Base-by-base conservation (phyloP, 2,888 invertebrate genomes). In the Nemoura dubitans region DNA sequence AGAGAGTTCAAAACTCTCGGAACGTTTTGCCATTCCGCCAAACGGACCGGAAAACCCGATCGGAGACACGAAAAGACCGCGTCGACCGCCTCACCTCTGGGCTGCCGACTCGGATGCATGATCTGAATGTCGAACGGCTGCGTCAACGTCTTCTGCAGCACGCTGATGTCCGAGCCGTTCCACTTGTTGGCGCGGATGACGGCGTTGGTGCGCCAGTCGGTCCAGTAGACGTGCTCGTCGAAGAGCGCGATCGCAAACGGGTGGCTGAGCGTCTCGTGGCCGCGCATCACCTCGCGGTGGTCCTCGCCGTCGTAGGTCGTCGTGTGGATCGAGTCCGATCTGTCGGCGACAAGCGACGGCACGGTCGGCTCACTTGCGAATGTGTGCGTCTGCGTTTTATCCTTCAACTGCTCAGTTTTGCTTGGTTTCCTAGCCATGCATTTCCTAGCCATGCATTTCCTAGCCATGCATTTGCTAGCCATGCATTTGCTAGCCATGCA, bases 71-170 rank as follows among this genome's bases (percentile, higher is more conserved):
- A 36, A 36, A 36, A 36, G 5, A 6, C 10, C 36, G 10, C 36
- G 5, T 10, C 36, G 5, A 36, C 3, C 5, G 16, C 3, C 81
- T 28, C 28, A 92, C 93, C 92, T 89, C 90, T 91, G 0, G 96
- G 96, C 90, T 97, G 96, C 21, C 96, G 93, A 89, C 95, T 94
- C 0, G 96, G 95, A 91, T 97, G 96, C 89, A 96, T 92, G 78
- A 97, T 95, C 91, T 97, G 96, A 88, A 98, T 94, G 91, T 98
- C 98, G 93, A 98, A 98, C 0, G 98, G 98, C 91, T 98, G 98
- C 0, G 96, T 95, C 88, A 96, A 93, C 16, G 97, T 96, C 89
- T 96, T 93, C 91, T 97, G 97, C 89, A 98, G 94, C 25, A 96
- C 94, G 87, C 94, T 93, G 0, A 97, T 95, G 91, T 96, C 95